Base-by-base conservation (phyloP, 2,888 invertebrate genomes). In the Augiades crinisus region DNA sequence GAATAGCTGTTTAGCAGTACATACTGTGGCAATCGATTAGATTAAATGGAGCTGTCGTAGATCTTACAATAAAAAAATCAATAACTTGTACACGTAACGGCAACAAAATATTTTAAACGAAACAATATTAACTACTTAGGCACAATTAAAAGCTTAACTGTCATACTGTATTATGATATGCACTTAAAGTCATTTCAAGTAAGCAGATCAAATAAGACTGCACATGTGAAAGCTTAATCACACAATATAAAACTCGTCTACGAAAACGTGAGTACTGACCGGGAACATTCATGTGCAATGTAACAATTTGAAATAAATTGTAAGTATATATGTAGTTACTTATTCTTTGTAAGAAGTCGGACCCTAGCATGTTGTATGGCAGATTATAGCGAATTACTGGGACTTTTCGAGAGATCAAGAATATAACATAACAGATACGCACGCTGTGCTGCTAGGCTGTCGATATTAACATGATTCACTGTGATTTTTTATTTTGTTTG, bases 81-180 rank as follows among this genome's bases (percentile, higher is more conserved):
- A 14, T 13, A n/a, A 4, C n/a, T n/a, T n/a, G 14, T 37, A 37
- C n/a, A 2, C n/a, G 24, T 14, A 40, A 14, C 7, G 22, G 38
- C n/a, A 27, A 30, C 40, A 6, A 41, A 40, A 21, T 8, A 40
- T 5, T 40, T 12, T 40, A 24, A 40, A 27, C 6, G 7, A 27
- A 41, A 30, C 3, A 21, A 17, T n/a, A 5, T 19, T 24, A 40
- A 24, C 14, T 24, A 22, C 14, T 13, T 24, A 40, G 14, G 24
- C 17, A 24, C 17, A 38, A 30, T 30, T 30, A 38, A 40, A 40
- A 40, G 14, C 38, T 24, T 40, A 40, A 40, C 22, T 40, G 31
- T 30, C 31, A 40, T 40, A 40, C 19, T 40, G 31, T 31, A 14
- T 47, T 16, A 38, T 47, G 47, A 47, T 47, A 40, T 47, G 47